Conservation (phyloP, 2,888 invertebrate species). For the Coronaproctus castanopsis region DNA sequence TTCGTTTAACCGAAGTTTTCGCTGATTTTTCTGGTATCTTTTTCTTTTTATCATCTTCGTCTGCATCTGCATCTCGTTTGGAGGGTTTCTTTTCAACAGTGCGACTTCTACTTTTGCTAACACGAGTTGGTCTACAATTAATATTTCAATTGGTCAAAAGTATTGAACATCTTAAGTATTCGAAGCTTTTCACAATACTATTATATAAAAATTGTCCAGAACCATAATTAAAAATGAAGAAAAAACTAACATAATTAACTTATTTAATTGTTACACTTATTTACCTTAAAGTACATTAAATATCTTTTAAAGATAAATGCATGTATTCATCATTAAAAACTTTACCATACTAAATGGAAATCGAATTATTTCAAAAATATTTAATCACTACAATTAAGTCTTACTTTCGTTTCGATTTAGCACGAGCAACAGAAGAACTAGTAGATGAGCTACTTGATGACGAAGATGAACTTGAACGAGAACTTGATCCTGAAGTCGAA, state of each 20-base stretch:
- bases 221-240: neutral
- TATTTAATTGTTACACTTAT: neutral
- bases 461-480: conserved; percentile 54
- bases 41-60: conserved; percentile 19
- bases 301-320: too few species aligned
- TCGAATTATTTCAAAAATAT: too few species aligned
- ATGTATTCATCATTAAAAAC: too few species aligned
- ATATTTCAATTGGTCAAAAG: too few species aligned
- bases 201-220: neutral
- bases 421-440: conserved; percentile 35
- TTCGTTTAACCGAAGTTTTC: conserved; percentile 15
- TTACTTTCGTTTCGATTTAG: conserved; percentile 42
- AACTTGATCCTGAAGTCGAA: conserved; percentile 40
- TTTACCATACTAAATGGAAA: too few species aligned
- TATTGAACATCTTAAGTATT: too few species aligned
- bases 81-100: conserved; percentile 21
- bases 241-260: neutral
- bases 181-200: conserved; percentile 21
- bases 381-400: neutral
- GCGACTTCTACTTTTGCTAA: conserved; percentile 21
- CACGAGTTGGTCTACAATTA: conserved; percentile 16
- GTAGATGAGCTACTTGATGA: conserved; percentile 41
- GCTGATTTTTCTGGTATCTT: conserved; percentile 24
- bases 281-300: too few species aligned
- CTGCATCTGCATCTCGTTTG: conserved; percentile 8